Base-by-base conservation (phyloP, 2,888 invertebrate species). In the Tiliacea citrago region DNA sequence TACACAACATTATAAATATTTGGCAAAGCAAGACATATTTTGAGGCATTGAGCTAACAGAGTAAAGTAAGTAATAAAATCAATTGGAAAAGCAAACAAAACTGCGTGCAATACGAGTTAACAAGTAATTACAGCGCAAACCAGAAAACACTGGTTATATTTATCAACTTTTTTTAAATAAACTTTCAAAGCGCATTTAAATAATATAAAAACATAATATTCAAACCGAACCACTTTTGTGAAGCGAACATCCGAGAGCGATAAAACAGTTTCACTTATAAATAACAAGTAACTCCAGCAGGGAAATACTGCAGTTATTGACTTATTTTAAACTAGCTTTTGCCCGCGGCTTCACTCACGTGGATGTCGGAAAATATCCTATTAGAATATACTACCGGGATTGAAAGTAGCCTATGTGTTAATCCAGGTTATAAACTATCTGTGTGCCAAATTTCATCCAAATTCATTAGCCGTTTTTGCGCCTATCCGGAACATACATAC, bases 91-190 rank as follows among this genome's bases (percentile, higher is more conserved):
- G 39, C 49, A 69, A 78, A 77, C 65, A 68, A 39, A 68, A 60
- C 82, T 16, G 45, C 68, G 35, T 45, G 47, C 68, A 39, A 60
- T 16, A 39, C 45, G 6, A 53, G 42, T 58, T 63, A 21, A 61
- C 29, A 35, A 49, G 45, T 57, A 82, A 83, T 42, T 61, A 53
- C 35, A 78, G 18, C 61, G 16, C 21, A 57, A 77, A 58, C 73
- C 73, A 65, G 79, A 49, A 47, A 12, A 67, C 2, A 67, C 62
- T 55, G 62, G 55, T 68, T 83, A 47, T 65, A 69, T 58, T 67
- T 68, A 81, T 79, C 73, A 53, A 66, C 35, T 42, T 68, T 72
- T 61, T 61, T 72, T 60, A 82, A 82, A 83, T 83, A 79, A 67
- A 65, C 68, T 79, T 79, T 83, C 73, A 61, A 69, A 47, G 21